phyloP scores from a whole-genome alignment of 2,797 vertebrate species.

The Danionella dracula region DNA sequence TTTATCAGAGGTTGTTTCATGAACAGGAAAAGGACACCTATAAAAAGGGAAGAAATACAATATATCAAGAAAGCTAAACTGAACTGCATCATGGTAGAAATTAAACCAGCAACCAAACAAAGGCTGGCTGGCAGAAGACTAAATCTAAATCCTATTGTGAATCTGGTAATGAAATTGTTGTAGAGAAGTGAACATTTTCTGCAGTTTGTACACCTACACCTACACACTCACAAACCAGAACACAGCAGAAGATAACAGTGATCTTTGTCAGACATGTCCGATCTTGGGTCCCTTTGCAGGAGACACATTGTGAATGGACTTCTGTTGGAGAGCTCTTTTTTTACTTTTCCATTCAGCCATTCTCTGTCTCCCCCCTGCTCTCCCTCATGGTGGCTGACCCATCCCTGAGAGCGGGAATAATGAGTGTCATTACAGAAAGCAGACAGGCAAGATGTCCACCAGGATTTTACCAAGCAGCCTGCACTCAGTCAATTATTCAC shows the following conservation, averaged over 20 bases:
- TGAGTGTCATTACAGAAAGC: constrained; percentile 60
- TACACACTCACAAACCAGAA: constrained; percentile 18
- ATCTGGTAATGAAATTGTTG: too few relatives aligned
- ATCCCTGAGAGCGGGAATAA: constrained; percentile 56
- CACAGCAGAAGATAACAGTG: constrained; percentile 19
- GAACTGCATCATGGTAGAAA: too few relatives aligned
- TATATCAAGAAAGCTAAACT: too few relatives aligned
- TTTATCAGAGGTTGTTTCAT: too few relatives aligned
- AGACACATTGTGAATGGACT: constrained; percentile 14
- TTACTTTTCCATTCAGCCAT: not conserved
- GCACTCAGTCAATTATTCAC: constrained; percentile 71
- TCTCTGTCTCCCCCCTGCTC: constrained; percentile 17
- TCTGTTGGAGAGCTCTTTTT: constrained; percentile 13
- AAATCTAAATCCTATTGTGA: too few relatives aligned
- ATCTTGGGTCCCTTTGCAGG: constrained; percentile 3
- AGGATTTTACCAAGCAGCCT: constrained; percentile 62
- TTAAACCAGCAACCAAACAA: too few relatives aligned
- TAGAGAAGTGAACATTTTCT: too few relatives aligned
- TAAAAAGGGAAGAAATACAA: too few relatives aligned
- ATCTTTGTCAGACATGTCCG: constrained; percentile 30
- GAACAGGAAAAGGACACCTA: too few relatives aligned
- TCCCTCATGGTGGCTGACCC: constrained; percentile 36
- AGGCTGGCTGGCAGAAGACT: too few relatives aligned
- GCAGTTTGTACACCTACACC: constrained; percentile 27
- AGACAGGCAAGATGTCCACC: constrained; percentile 57